Conservation (phyloP, 2,113 vertebrate genomes). For the Heterochromis multidens region DNA sequence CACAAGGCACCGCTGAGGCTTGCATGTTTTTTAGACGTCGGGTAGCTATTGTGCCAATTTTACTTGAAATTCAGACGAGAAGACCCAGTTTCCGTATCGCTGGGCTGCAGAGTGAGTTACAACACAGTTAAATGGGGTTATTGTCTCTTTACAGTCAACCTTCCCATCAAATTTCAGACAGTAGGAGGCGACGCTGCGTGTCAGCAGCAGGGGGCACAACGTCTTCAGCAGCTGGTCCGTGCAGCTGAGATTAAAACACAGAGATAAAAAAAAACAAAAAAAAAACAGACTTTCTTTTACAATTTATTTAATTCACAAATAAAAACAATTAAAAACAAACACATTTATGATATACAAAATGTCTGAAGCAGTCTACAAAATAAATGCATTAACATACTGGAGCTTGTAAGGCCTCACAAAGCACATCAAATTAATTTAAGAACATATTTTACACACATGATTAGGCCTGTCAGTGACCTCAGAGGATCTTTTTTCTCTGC, state of each 20-base stretch:
- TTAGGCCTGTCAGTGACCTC: background rate
- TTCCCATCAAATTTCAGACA: background rate
- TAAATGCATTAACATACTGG: background rate
- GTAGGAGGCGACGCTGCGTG: background rate
- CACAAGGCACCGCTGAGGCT: background rate
- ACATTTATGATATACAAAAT: background rate
- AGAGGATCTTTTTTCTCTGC: background rate
- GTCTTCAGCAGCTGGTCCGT: background rate
- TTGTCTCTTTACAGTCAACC: background rate
- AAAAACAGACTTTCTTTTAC: background rate
- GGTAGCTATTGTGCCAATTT: background rate
- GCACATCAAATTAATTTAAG: background rate
- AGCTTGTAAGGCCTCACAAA: background rate
- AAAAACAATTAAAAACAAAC: background rate
- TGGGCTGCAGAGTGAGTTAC: background rate
- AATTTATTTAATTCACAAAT: background rate
- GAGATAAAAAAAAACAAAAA: too few relatives aligned
- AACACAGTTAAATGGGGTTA: fast-evolving
- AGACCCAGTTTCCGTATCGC: background rate
- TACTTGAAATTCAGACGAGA: background rate
- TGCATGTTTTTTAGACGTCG: fast-evolving
- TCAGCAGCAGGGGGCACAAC: background rate
- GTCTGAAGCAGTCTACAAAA: background rate
- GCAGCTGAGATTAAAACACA: background rate
- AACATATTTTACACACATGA: background rate